Evolutionary conservation across 2,888 invertebrate genomes (phyloP), one percentile per base, ranked within the genome.

Genomic region (Rhopalosiphum nymphaeae): DNA sequence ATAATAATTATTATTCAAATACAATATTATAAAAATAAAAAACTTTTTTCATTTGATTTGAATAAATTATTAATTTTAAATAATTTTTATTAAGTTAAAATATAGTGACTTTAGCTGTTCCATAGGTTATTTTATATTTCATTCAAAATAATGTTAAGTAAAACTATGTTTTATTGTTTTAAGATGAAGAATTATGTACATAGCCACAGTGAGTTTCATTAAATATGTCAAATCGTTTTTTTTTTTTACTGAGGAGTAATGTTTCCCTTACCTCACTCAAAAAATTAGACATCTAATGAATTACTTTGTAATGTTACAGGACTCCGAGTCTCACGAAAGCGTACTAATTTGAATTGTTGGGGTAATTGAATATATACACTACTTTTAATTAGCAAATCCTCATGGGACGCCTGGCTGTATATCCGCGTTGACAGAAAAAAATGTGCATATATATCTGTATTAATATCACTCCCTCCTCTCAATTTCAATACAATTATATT

Each of bases 291-390:
- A 36, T 36, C 36, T 78, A 78, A 78, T 78, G 78, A 78, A 78
- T 78, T 78, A 78, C 78, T 78, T 78, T 78, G 78, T 78, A 78
- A 36, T 78, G 78, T 78, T 78, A 78, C 78, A 78, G 36, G 85
- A 44, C 44, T 85, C 44, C 13, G 26, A 85, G 44, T 85, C 44
- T 25, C 26, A 44, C 44, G 44, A 29, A 44, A 44, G 13, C 26
- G 25, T 44, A 29, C 44, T 85, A 85, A 85, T 85, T 85, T 44
- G 44, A 85, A 85, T 44, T 85, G 44, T 25, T 85, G 25, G 44
- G 13, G 13, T 85, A 85, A 44, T 85, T 85, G 85, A 85, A 85
- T 85, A 42, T 44, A 44, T 44, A 85, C 85, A 5, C 44, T 5
- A 85, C 44, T 42, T 85, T 85, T 26, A 85, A 85, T 85, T 85